Percentiles rank a stretch among this genome's conserved stretches.
Conservation (phyloP, 2,113 vertebrate genomes). For the Urocynchramus pylzowi region DNA sequence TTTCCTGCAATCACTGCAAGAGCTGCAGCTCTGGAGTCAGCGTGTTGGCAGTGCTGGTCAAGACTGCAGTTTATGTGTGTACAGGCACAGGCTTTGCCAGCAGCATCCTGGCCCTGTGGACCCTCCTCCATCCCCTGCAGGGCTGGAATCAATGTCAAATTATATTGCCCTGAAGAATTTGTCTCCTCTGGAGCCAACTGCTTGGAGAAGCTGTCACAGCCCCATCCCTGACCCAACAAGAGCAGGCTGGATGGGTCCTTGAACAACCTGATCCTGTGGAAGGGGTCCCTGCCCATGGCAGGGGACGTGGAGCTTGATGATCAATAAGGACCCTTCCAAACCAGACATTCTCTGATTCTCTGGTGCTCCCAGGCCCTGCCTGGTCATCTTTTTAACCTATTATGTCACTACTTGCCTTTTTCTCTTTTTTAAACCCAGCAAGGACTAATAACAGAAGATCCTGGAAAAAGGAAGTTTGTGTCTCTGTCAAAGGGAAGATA, state of each 20-base stretch:
- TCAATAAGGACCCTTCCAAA: not conserved
- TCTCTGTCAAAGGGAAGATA: not conserved
- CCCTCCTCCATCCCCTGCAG: not conserved
- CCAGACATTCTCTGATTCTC: not conserved
- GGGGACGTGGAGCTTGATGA: not conserved
- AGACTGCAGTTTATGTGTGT: not conserved
- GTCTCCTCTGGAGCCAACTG: not conserved
- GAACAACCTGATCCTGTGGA: not conserved
- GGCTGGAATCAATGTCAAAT: not conserved
- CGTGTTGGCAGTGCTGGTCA: fast-evolving
- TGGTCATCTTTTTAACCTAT: not conserved
- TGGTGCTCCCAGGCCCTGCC: fast-evolving
- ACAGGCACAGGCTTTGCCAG: not conserved
- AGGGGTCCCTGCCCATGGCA: not conserved
- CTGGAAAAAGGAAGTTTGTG: not conserved
- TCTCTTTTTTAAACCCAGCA: not conserved
- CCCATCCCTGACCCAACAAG: not conserved
- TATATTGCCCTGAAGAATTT: not conserved
- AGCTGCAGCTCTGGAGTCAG: not conserved
- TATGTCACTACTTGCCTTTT: not conserved
- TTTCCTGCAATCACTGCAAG: fast-evolving
- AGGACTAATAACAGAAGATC: not conserved
- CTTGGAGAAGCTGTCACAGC: not conserved
- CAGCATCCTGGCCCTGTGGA: not conserved
- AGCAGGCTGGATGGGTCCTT: not conserved